Percentiles rank a stretch among this genome's conserved stretches.
Conservation (phyloP, 1,140 invertebrate genomes). For the Drosophila kanapiae region DNA sequence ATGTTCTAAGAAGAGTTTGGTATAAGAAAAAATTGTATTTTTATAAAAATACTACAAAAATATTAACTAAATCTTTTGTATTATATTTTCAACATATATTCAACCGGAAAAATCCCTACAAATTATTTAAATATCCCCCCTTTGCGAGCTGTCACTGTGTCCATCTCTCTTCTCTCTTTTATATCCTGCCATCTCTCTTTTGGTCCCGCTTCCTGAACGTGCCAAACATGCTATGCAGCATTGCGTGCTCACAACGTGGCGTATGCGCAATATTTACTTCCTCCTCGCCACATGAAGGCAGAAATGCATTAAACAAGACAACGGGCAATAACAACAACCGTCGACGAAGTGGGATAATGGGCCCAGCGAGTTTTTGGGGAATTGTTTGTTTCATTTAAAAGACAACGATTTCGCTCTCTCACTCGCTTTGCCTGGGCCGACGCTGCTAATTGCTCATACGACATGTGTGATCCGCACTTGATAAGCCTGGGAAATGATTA, state of each 20-base stretch:
- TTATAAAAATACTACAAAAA: background rate
- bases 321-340: slow-evolving; percentile 32
- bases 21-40: background rate
- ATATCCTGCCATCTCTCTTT: slow-evolving; percentile 5
- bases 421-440: background rate
- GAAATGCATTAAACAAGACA: slow-evolving; percentile 66
- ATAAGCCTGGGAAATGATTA: slow-evolving; percentile 41
- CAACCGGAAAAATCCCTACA: background rate
- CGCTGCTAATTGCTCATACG: slow-evolving; percentile 41
- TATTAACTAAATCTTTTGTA: background rate
- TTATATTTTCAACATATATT: background rate
- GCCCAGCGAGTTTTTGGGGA: slow-evolving; percentile 13
- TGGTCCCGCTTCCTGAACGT: slow-evolving; percentile 25
- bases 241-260: slow-evolving; percentile 70
- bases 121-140: background rate
- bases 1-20: background rate
- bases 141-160: background rate
- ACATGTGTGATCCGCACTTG: slow-evolving; percentile 40
- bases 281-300: slow-evolving; percentile 27
- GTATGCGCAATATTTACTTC: slow-evolving; percentile 73
- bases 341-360: background rate
- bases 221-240: slow-evolving; percentile 60
- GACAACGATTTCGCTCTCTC: slow-evolving; percentile 19
- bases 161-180: background rate
- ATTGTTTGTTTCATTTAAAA: slow-evolving; percentile 39